Percentiles rank a stretch among this genome's conserved stretches.
Evolutionary conservation across 2,888 invertebrate genomes (phyloP).

Genomic region (Perizoma affinitatum): DNA sequence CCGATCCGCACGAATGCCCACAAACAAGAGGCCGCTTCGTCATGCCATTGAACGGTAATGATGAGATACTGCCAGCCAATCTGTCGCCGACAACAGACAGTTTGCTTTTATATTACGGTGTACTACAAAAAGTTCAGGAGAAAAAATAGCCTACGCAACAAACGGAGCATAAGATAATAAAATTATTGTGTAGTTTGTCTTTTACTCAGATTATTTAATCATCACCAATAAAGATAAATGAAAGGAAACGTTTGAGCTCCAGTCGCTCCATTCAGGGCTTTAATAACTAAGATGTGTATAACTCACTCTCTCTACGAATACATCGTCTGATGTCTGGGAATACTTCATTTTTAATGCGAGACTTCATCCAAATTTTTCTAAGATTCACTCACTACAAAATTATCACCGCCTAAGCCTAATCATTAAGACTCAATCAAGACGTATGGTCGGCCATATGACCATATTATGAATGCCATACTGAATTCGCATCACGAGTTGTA

Average conservation of each 20-base stretch:
- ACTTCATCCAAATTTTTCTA: neutral
- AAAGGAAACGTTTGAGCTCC: too few species aligned
- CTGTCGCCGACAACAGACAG: slow-evolving; percentile 43
- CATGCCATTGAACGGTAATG: slow-evolving; percentile 54
- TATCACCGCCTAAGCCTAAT: slow-evolving; percentile 2
- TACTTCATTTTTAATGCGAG: neutral
- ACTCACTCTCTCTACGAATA: neutral
- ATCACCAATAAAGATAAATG: too few species aligned
- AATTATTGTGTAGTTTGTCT: too few species aligned
- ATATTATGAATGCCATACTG: slow-evolving; percentile 16
- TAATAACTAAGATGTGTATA: too few species aligned
- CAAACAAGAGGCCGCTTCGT: slow-evolving; percentile 46
- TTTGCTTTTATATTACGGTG: slow-evolving; percentile 17
- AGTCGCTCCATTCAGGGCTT: too few species aligned
- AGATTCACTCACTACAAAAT: neutral
- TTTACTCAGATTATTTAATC: too few species aligned
- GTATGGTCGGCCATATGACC: slow-evolving; percentile 30
- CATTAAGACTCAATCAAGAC: slow-evolving; percentile 23
- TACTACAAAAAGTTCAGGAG: slow-evolving; percentile 25
- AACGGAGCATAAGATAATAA: slow-evolving; percentile 13
- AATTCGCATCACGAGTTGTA: slow-evolving; percentile 22
- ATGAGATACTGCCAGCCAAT: slow-evolving; percentile 46
- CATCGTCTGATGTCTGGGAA: neutral
- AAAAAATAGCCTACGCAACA: slow-evolving; percentile 22
- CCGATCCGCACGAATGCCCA: slow-evolving; percentile 43